Base-by-base conservation (phyloP, 2,797 vertebrate species). In the Notoglanidium macrostoma region DNA sequence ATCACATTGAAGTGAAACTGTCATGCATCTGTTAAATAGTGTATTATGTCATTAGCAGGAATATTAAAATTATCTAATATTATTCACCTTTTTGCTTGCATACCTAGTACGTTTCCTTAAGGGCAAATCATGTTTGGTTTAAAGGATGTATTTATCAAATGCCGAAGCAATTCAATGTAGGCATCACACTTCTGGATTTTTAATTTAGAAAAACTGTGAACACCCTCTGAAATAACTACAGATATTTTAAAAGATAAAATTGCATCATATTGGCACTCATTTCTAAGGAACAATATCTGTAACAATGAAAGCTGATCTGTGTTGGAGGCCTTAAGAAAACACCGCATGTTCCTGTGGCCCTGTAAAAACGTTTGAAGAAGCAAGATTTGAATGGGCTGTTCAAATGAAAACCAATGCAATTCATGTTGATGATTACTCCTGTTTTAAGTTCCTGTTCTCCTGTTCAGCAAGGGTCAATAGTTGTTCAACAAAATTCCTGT, bases 21-120 rank as follows among this genome's bases (percentile, higher is more conserved):
- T 29, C 79, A 57, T 86, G 68, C 83, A 54, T 81, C 77, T 74
- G 14, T 59, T 61, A 61, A 85, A 63, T 55, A 86, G 86, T 70
- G 67, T 76, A 65, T 84, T 84, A 84, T 59, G 54, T 84, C 63
- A 89, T 87, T 87, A 88, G 79, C 63, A n/a, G 21, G 67, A 49
- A 85, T 40, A 40, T 40, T 40, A 40, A 82, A 89, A 86, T 88
- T 87, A 51, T 78, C 72, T 83, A 68, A 87, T 83, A 80, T 65
- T 84, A 88, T 89, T 89, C 85, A 88, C 90, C 88, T 90, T 90
- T 87, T 55, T 87, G 49, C 19, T 44, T 87, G 83, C 84, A 86
- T 78, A 88, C 67, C 21, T 65, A 83, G 74, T 85, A 59, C 82
- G 87, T 86, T 88, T 85, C 82, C 70, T 54, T 23, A 70, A 8